phyloP scores from a whole-genome alignment of 2,797 vertebrate species.

The Streptopelia turtur region DNA sequence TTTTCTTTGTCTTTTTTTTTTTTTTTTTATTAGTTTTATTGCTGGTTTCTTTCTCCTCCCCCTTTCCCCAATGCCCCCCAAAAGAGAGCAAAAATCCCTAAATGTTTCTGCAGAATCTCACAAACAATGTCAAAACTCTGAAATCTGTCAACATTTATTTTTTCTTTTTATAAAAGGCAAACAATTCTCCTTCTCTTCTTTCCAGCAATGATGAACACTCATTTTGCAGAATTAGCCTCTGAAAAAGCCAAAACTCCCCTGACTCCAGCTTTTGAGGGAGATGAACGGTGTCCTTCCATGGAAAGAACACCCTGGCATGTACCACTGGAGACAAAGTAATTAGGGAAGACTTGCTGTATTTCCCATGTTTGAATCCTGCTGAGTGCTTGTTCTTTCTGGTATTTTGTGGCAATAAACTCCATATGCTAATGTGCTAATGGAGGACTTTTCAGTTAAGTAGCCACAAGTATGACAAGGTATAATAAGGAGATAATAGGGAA shows the following conservation, averaged over 20 bases:
- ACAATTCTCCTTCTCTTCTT: not conserved
- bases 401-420: not conserved
- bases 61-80: not conserved
- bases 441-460: not conserved
- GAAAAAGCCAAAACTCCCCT: not conserved
- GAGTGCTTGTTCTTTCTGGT: not conserved
- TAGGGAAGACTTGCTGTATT: not conserved
- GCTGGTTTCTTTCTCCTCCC: not conserved
- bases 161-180: not conserved
- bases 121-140: not conserved
- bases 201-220: not conserved
- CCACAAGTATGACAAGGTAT: not conserved
- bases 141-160: not conserved
- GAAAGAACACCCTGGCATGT: not conserved
- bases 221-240: not conserved
- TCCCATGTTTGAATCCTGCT: not conserved
- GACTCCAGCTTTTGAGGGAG: not conserved
- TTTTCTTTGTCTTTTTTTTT: rapidly evolving
- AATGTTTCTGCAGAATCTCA: not conserved
- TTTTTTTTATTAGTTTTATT: not conserved
- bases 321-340: not conserved
- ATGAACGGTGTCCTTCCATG: not conserved
- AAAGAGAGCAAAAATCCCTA: not conserved
- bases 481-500: not conserved
- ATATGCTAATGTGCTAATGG: not conserved